Base-by-base conservation (phyloP, 2,113 vertebrate genomes). In the Tretioscincus oriximinensis region DNA sequence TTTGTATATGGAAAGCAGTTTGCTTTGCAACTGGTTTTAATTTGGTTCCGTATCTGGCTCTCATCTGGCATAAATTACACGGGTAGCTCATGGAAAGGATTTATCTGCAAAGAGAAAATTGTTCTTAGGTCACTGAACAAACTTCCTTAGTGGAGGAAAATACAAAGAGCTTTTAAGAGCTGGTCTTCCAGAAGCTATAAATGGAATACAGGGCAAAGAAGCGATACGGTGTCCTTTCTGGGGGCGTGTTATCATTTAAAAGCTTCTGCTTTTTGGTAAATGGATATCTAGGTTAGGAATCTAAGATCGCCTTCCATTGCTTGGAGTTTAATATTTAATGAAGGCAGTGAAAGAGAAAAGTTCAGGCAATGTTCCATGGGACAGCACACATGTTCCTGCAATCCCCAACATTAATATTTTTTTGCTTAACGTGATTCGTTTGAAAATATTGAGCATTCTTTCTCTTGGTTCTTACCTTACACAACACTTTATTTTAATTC, bases 241-340 rank as follows among this genome's bases (percentile, higher is more conserved):
- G 21, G 45, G 31, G 9, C 3, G 51, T 45, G 35, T 41, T 45
- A 18, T n/a, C 9, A 26, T 14, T 26, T 65, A 14, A 8, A 29
- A 20, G 35, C 9, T 14, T 49, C 31, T 31, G 16, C 58, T 63
- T 71, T 78, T 70, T 45, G 12, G 51, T 60, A 61, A 71, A 64
- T 9, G 41, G 58, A 54, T 31, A 63, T 31, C 22, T 20, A 49
- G 16, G 58, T 49, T 11, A 71, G 35, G 68, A 21, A 64, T 7
- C 6, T 8, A 67, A 68, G 5, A 26, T 72, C 47, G 0, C 84
- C 77, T 80, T 26, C 68, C 58, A 86, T 63, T 45, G 77, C 61
- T 7, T 8, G 72, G 75, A 64, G 67, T 87, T 90, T 83, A 64
- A 82, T 89, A 82, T 73, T 92, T 88, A 86, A 88, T 86, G 22